A percentile compares a stretch with the other conserved stretches of the same genome.
phyloP scores from a whole-genome alignment of 2,797 vertebrate species.

The Psittacula echo region DNA sequence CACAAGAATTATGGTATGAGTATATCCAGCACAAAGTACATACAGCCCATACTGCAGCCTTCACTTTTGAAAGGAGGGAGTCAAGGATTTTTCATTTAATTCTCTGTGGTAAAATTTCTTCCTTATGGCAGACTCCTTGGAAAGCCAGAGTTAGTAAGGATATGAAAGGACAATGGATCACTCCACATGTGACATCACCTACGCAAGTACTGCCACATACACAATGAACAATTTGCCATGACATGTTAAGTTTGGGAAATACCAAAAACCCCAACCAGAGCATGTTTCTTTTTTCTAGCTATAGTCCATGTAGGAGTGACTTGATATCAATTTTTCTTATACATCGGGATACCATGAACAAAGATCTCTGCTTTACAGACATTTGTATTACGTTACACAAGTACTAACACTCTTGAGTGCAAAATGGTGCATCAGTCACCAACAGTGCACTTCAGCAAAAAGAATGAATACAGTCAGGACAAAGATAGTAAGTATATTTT shows the following conservation, averaged over 20 bases:
- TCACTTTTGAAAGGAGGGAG: not conserved
- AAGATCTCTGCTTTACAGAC: not conserved
- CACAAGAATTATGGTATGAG: not conserved
- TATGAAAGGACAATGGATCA: not conserved
- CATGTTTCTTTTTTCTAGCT: not conserved
- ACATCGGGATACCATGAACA: not conserved
- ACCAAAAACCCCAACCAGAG: not conserved
- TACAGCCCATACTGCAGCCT: not conserved
- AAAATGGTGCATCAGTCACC: not conserved
- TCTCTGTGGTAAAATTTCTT: not conserved
- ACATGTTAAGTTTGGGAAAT: not conserved
- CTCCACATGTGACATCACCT: not conserved
- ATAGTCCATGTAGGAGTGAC: not conserved
- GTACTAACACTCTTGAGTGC: not conserved
- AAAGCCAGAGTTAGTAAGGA: not conserved
- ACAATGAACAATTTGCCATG: accelerated
- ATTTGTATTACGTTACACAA: not conserved
- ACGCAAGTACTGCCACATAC: not conserved
- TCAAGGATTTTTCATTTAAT: not conserved
- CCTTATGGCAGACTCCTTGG: not conserved
- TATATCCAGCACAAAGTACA: not conserved
- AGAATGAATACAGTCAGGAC: not conserved
- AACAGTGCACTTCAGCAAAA: not conserved
- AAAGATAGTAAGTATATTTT: not conserved
- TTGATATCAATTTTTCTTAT: not conserved